Conservation (phyloP, 92 coral and sea anemone genomes). For the Porites evermanni region DNA sequence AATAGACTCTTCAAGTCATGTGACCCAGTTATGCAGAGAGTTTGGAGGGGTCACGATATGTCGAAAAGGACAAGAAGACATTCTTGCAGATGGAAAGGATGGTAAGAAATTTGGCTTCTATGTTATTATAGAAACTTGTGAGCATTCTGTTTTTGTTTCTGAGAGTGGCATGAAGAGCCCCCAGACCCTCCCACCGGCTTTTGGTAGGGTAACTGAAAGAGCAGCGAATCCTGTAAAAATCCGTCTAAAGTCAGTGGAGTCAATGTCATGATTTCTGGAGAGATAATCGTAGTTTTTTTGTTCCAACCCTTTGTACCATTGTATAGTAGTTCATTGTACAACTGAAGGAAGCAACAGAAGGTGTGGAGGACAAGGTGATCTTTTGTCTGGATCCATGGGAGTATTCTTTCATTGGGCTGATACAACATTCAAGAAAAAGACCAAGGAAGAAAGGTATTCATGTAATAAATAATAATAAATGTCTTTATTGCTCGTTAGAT, state of each 20-base stretch:
- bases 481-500: too few species aligned
- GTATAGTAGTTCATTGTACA: conserved; percentile 76
- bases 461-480: not conserved
- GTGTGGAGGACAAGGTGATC: conserved; percentile 98
- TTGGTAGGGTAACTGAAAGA: too few species aligned
- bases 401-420: conserved; percentile 92
- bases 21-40: conserved; percentile 75
- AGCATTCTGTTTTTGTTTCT: not conserved
- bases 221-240: too few species aligned
- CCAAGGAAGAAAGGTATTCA: conserved; percentile 38
- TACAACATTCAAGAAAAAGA: conserved; percentile 53
- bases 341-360: conserved; percentile 89
- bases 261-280: too few species aligned
- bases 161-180: too few species aligned
- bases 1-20: conserved; percentile 70
- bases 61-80: conserved; percentile 85
- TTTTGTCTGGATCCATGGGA: conserved; percentile 93
- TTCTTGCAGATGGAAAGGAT: conserved; percentile 91
- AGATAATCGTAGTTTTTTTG: too few species aligned
- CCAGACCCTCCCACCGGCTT: too few species aligned
- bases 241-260: too few species aligned
- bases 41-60: conserved; percentile 93
- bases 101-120: conserved; percentile 55
- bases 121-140: not conserved
- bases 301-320: not conserved